A percentile compares a stretch with the other conserved stretches of the same genome.
Evolutionary conservation across 2,888 invertebrate genomes (phyloP).

Genomic region (Fissipunctia ypsillon): DNA sequence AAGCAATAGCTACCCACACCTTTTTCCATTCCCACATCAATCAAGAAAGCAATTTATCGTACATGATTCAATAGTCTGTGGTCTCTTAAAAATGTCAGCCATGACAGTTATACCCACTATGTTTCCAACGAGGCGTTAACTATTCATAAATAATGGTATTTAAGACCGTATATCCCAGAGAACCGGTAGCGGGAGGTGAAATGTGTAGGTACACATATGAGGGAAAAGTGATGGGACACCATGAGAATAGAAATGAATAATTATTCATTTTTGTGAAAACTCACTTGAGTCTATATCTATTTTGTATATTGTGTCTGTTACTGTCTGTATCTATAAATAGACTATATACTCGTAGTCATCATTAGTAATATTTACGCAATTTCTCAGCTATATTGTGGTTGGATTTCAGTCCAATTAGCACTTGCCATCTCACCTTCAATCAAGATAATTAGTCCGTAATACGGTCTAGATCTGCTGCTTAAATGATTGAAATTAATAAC

Average conservation of each 20-base stretch:
- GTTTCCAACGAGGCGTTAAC: conserved; percentile 48
- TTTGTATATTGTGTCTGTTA: too few species aligned
- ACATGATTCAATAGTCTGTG: conserved; percentile 33
- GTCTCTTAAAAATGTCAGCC: conserved; percentile 47
- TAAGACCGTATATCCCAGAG: conserved; percentile 44
- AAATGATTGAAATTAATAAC: background rate
- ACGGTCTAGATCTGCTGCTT: background rate
- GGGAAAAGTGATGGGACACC: conserved; percentile 51
- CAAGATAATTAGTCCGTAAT: conserved; percentile 21
- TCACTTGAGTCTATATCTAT: background rate
- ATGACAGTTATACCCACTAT: conserved; percentile 26
- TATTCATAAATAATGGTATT: conserved; percentile 61
- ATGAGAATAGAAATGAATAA: conserved; percentile 7
- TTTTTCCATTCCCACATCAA: conserved; percentile 52
- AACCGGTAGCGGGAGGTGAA: conserved; percentile 48
- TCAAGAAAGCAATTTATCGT: conserved; percentile 45
- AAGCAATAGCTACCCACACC: background rate
- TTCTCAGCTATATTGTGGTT: background rate
- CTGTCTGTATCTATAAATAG: too few species aligned
- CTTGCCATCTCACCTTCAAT: background rate
- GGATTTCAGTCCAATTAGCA: conserved; percentile 14
- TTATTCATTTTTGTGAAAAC: background rate
- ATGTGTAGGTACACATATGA: conserved; percentile 33
- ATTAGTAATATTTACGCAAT: conserved; percentile 15
- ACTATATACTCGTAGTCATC: background rate